Conservation (phyloP, 2,797 vertebrate genomes). For the Leptatherina wallacei region DNA sequence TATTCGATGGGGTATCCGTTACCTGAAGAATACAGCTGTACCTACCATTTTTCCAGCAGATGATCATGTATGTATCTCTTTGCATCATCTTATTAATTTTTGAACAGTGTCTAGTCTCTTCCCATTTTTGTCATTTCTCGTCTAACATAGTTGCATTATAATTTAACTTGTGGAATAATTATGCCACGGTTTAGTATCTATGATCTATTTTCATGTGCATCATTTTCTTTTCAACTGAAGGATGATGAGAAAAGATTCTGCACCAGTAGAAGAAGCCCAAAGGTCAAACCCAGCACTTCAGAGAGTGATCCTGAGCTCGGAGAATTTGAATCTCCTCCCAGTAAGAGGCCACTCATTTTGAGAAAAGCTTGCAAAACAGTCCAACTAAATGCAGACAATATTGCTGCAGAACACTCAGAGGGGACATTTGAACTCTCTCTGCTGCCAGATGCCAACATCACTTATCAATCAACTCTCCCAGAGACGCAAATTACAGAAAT, state of each 20-base stretch:
- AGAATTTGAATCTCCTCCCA: slow-evolving; percentile 57
- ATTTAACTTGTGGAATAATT: not conserved
- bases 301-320: slow-evolving; percentile 39
- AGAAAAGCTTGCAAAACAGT: slow-evolving; percentile 39
- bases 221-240: slow-evolving; percentile 38
- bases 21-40: slow-evolving; percentile 87
- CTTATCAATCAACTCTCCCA: slow-evolving; percentile 7
- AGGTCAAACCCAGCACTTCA: slow-evolving; percentile 48
- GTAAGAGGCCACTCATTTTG: slow-evolving; percentile 69
- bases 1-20: slow-evolving; percentile 90
- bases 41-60: slow-evolving; percentile 86
- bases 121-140: not conserved
- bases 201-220: not conserved
- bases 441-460: not conserved
- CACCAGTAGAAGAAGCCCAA: slow-evolving; percentile 58
- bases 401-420: slow-evolving; percentile 6
- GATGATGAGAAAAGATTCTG: slow-evolving; percentile 52
- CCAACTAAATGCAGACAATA: not conserved
- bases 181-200: not conserved
- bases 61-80: slow-evolving; percentile 67
- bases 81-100: not conserved
- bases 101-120: not conserved
- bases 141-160: not conserved
- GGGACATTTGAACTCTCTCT: slow-evolving; percentile 19
- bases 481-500: slow-evolving; percentile 28